Evolutionary conservation across 2,797 vertebrate species (phyloP), one percentile per base, ranked within the genome.

Genomic region (Sparidentex hasta): DNA sequence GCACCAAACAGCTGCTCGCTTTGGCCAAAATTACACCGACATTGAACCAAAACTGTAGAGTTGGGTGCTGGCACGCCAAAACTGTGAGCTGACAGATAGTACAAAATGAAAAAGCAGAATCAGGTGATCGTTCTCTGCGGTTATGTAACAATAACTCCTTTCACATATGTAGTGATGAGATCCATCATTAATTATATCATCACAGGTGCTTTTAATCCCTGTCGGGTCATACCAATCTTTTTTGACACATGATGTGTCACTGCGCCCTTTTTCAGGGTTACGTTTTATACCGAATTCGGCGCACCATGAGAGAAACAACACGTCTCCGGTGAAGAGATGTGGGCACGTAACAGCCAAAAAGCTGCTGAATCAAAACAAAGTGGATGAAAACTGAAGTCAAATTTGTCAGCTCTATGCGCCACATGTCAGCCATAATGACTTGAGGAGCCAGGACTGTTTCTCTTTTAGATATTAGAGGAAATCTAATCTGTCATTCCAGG

Each of bases 401-500:
- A 29, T 29, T 11, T 17, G 21, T 71, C 50, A 27, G 29, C 43
- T 41, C 20, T 20, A 23, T 38, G 52, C 6, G 0, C 62, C 12
- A 23, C 51, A 27, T 57, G 33, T 52, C 23, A 47, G 47, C 59
- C 46, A 21, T 69, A 50, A 69, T 65, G 61, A 43, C 29, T 75
- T 23, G 16, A 72, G 54, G n/a, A 70, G 13, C 27, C 23, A 3
- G 33, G 41, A 8, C 47, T 62, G 43, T 46, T 79, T 67, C 25
- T 68, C 23, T 33, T 46, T 17, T 23, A 47, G 12, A 48, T 61
- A 25, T 56, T 76, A 55, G 27, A 56, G 18, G 16, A 56, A 74
- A 72, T 56, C 20, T 44, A 59, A 65, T 59, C 70, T 50, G 27
- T 56, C 4, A 27, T 68, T 73, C 57, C 41, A 21, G 57, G 21